Conservation (phyloP, 2,888 invertebrate species). For the Omphaloscelis lunosa region DNA sequence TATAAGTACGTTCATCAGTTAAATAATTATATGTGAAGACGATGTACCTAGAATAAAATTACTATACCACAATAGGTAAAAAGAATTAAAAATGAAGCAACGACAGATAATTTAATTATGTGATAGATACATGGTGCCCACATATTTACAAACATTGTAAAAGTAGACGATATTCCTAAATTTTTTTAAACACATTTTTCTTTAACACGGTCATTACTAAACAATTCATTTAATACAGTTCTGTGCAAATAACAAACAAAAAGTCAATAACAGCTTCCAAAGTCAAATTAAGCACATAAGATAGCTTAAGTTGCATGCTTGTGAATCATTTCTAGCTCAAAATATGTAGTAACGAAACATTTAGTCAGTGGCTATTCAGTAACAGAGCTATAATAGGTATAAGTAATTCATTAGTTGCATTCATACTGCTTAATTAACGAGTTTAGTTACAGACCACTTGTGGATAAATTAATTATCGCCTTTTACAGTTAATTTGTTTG, state of each 20-base stretch:
- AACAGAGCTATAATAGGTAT: not conserved
- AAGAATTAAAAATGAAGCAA: too few species aligned
- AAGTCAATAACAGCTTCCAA: not conserved
- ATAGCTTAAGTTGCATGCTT: not conserved
- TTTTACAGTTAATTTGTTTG: slow-evolving; percentile 3
- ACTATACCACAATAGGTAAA: too few species aligned
- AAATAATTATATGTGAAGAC: too few species aligned
- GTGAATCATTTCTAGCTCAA: slow-evolving; percentile 3
- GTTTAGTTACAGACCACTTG: not conserved
- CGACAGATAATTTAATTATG: too few species aligned
- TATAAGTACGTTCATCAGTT: too few species aligned
- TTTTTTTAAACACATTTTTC: too few species aligned
- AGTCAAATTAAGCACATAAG: not conserved
- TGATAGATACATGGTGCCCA: too few species aligned
- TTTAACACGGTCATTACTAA: not conserved
- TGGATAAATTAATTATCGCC: not conserved
- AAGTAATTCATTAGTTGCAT: slow-evolving; percentile 23
- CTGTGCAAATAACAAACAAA: not conserved
- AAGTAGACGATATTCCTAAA: too few species aligned
- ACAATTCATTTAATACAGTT: not conserved
- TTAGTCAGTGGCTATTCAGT: not conserved
- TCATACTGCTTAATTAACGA: slow-evolving; percentile 4
- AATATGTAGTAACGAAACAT: slow-evolving; percentile 14
- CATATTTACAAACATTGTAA: too few species aligned
- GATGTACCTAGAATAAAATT: too few species aligned